These are phyloP conservation scores for Stichodactyla mertensii DNA, from an alignment of 64 coral and sea anemone genomes.

Conservation along the genomic window DNA sequence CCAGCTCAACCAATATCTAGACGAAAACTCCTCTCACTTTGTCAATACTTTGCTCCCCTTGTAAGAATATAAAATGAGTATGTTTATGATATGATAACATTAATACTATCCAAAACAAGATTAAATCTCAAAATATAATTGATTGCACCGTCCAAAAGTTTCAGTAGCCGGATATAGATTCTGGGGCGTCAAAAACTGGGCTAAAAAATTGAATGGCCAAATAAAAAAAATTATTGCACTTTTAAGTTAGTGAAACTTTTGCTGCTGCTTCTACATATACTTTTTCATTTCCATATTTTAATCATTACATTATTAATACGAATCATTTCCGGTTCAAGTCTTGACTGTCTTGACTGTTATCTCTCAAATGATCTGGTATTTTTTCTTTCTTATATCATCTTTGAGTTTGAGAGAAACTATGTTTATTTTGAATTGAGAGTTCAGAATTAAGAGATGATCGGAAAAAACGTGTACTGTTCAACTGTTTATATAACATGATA, in stretches of 20 bases:
- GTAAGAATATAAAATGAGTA: constrained; percentile 2
- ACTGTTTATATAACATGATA: no score
- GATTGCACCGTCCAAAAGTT: no score
- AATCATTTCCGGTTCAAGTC: not conserved
- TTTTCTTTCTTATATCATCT: no score
- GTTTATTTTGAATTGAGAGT: no score
- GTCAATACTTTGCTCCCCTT: not conserved
- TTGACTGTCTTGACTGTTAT: not conserved
- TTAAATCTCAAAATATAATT: not conserved
- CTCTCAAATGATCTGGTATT: not conserved
- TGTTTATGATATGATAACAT: constrained; percentile 7
- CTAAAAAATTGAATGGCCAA: not conserved
- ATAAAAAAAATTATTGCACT: not conserved
- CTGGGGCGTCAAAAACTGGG: no score
- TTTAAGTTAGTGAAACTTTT: not conserved
- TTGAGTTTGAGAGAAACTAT: no score
- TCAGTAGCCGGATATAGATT: no score
- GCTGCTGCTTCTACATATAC: no score
- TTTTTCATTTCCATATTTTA: not conserved
- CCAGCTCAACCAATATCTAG: not conserved
- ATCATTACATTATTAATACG: constrained; percentile 5
- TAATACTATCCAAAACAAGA: not conserved
- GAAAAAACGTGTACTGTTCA: no score
- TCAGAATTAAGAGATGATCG: no score
- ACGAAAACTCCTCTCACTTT: no score